Conservation (phyloP, 2,888 invertebrate species). For the Scaptomyza parva region DNA sequence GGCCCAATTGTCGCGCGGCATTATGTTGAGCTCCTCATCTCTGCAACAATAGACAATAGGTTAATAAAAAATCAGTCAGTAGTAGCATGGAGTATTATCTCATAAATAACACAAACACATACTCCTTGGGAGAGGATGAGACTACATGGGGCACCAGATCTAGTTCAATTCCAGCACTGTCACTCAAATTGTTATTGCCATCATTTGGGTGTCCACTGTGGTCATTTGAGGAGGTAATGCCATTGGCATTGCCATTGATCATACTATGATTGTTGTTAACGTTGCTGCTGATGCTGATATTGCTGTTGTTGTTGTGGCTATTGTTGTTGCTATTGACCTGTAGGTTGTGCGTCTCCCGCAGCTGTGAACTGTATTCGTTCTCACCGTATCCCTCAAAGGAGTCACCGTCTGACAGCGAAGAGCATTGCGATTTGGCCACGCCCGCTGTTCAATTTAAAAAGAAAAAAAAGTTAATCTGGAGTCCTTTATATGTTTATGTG, state of each 20-base stretch:
- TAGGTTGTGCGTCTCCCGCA: constrained; percentile 32
- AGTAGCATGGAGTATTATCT: neutral
- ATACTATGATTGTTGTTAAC: constrained; percentile 36
- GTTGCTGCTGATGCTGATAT: constrained; percentile 20
- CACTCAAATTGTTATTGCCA: constrained; percentile 78
- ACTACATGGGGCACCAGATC: constrained; percentile 84
- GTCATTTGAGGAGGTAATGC: constrained; percentile 34
- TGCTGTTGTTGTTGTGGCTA: constrained; percentile 26
- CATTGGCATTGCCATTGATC: constrained; percentile 44
- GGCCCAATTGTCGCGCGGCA: constrained; percentile 93
- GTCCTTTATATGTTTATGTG: constrained; percentile 5
- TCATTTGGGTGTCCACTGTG: constrained; percentile 77
- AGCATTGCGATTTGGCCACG: constrained; percentile 85
- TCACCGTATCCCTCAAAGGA: constrained; percentile 93
- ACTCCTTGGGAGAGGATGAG: constrained; percentile 80
- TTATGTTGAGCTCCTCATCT: constrained; percentile 87
- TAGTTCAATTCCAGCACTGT: constrained; percentile 82
- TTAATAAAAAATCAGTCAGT: constrained; percentile 36
- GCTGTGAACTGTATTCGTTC: constrained; percentile 82
- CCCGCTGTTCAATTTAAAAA: constrained; percentile 56
- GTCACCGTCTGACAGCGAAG: constrained; percentile 90
- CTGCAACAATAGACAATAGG: constrained; percentile 71
- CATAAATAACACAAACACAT: constrained; percentile 57
- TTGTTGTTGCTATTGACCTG: constrained; percentile 28
- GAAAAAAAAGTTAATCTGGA: neutral